Base-by-base conservation (phyloP, 1,140 invertebrate species). In the Penaeus indicus region DNA sequence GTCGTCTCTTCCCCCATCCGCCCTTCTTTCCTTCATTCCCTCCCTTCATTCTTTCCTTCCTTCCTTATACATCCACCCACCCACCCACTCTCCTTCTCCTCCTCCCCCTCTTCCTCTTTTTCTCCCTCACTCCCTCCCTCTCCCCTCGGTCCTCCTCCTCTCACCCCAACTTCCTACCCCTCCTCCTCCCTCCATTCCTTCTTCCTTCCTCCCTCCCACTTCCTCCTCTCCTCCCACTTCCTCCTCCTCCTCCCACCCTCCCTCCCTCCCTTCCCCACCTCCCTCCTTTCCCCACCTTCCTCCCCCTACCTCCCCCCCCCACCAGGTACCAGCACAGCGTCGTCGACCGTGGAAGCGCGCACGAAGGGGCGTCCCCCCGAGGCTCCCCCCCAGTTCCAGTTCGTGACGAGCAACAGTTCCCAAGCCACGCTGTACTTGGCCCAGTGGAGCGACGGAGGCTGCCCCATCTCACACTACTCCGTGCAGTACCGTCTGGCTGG, bases 331-430 rank as follows among this genome's bases (percentile, higher is more conserved):
- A 96, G 96, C 96, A 82, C 96, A 96, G 54, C 96, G 96, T 86
- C 97, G 92, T 96, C 97, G 91, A 97, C 97, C 88, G 95, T 97
- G 21, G 96, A 96, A 91, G 95, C 96, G 1, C 95, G 95, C 78
- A 97, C 97, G 1, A 96, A 97, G 92, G 97, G 90, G 0, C 84
- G 81, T 8, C 54, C 90, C 2, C 96, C 96, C 0, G 95, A 95
- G 5, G 94, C 96, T 80, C 96, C 96, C 5, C 92, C 95, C 2
- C 93, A 95, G 0, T 94, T 94, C 1, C 93, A 94, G 72, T 94
- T 97, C 21, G 93, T 97, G 63, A 93, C 93, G 3, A 95, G 95
- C 0, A 94, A 94, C 90, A 96, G 95, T 7, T 97, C 96, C 11
- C 86, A 87, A 84, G 86, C 85, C 16, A 90, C 82, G 19, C 89